Base-by-base conservation (phyloP, 2,113 vertebrate genomes). In the Alouatta palliata region DNA sequence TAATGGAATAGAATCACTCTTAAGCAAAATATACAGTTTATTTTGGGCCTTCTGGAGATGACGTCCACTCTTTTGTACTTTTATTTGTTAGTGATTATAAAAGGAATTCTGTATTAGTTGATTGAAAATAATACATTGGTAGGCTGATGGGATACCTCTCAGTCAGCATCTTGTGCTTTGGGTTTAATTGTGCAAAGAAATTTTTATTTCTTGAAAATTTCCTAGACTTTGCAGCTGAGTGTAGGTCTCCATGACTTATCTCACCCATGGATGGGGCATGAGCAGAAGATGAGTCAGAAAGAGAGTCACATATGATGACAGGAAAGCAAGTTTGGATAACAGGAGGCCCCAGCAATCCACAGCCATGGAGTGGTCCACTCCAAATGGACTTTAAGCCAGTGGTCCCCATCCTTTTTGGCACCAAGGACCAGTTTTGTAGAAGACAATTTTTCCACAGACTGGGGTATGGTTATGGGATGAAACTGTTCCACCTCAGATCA, bases 41-140 rank as follows among this genome's bases (percentile, higher is more conserved):
- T 76, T 76, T 66, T n/a, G 19, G 17, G 19, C 21, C 25, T 88
- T 61, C 23, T 82, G n/a, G 45, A 88, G 43, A 49, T 95, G 32
- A 45, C 68, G 16, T 32, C 7, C 9, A 49, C 10, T 8, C 61
- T 79, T 81, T 89, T 2, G 35, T 30, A 23, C 17, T 68, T 96
- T 95, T 95, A 49, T 61, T 43, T 91, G 3, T 75, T 84, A 82
- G 54, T 85, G 35, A 85, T 94, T 95, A 25, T 37, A 21, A 93
- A 85, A 86, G 54, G 30, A 83, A 90, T 64, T 76, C 16, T 9
- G 54, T 43, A 49, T 80, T 35, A 49, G 47, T 54, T 79, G 19
- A 14, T 61, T 86, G 47, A 87, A 87, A 94, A 95, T 5, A 87
- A 87, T 92, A 75, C 25, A 87, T 75, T n/a, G 47, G 9, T 54